Base-by-base conservation (phyloP, 2,797 vertebrate genomes). In the Steatocranus sp. region DNA sequence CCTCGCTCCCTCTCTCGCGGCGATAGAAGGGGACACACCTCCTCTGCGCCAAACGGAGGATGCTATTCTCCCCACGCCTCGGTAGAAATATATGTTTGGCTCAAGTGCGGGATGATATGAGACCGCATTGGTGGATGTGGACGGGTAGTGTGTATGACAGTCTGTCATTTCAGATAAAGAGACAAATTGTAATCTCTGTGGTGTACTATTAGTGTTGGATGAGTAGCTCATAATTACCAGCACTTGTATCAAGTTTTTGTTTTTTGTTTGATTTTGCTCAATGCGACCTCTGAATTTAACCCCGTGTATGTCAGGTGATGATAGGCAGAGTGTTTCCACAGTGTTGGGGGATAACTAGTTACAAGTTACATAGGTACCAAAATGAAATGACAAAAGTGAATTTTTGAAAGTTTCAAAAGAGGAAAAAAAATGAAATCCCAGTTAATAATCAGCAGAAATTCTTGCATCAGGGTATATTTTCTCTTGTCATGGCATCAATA, bases 1-100 rank as follows among this genome's bases (percentile, higher is more conserved):
- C 76, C 85, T 85, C 81, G 61, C 83, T 88, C 83, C 66, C 88
- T 86, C 86, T 92, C 91, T 91, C 79, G 61, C 84, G 56, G 85
- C 90, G 81, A 89, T 87, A 85, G 88, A 92, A 88, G 85, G 87
- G 79, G 91, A 93, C 90, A 93, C 93, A 93, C 94, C 94, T 93
- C 92, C 87, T 89, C 86, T 80, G 87, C 77, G 76, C 88, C 90
- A 91, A 93, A 93, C 82, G 8, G 89, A 87, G 83, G 89, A 93
- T 91, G 88, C 88, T 89, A 88, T 94, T 94, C 91, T 86, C 85
- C 68, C 77, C 10, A 51, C 63, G 63, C 79, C 91, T 85, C 56
- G 78, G 88, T 90, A 80, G 93, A 94, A 93, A 94, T 94, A 93
- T 90, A 91, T 87, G 91, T 94, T 95, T 92, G 87, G 82, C 86